Base-by-base conservation (phyloP, 2,888 invertebrate species). In the Junonia oenone region DNA sequence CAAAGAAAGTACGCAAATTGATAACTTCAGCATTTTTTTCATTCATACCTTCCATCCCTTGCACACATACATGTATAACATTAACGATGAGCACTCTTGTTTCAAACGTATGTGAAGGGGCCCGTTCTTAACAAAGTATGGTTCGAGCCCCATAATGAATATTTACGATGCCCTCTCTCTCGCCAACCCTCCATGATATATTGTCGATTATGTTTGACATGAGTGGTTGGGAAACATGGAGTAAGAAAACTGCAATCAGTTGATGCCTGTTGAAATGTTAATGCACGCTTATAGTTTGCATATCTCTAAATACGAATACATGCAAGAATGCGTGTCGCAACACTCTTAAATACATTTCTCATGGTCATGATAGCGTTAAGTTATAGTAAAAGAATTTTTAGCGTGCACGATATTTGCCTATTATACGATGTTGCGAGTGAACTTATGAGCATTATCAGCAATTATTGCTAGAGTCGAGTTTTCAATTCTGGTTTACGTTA, bases 181-280 rank as follows among this genome's bases (percentile, higher is more conserved):
- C 40, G 14, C 45, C 38, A 26, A 29, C 38, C 50, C 50, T 51
- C 51, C 51, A 15, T 51, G 47, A 56, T 56, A 51, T 56, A 51
- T 51, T 56, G 47, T 56, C 56, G 56, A 56, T 51, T 56, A 51
- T 51, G 51, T 51, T 51, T 47, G 51, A 51, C 51, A 51, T 27
- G 43, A 47, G 51, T 46, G 38, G 40, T 37, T 14, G 51, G 53
- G 46, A 40, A 43, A 43, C 43, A 5, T 13, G 33, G 56, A 35
- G 46, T 51, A 47, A 56, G 33, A 17, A 45, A 26, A 35, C 22
- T 51, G 38, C 40, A 50, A 50, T 40, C 22, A 22, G 43, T 43
- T 19, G 43, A 40, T 51, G 51, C 33, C 19, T 17, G 46, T 31
- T 51, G 38, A 46, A 56, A 47, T 19, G 45, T 13, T 51, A 43